Evolutionary conservation across 2,113 vertebrate species (phyloP), one percentile per base, ranked within the genome.

Genomic region (Sprattus sprattus): DNA sequence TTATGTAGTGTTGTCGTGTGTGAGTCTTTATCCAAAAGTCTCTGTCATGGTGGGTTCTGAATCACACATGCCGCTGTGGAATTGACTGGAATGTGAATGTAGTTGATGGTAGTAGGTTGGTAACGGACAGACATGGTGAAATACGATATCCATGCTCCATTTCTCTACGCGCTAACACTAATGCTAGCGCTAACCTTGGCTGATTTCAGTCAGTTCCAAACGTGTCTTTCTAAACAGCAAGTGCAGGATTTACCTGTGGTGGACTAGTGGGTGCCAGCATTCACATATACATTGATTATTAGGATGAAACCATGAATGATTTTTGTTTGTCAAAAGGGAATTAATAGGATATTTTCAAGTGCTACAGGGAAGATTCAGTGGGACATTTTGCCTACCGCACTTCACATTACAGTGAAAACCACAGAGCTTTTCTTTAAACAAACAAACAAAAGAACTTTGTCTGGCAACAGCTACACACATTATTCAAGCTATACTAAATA

Each of bases 401-500:
- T 81, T 71, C 25, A 80, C 50, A 84, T 25, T 25, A 81, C 16
- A 78, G 54, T 80, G 18, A 49, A 22, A 81, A 67, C 80, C 78
- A 84, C 75, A 87, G 18, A 45, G 81, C 50, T 49, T 11, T 49
- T 54, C 15, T 49, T 81, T 49, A 89, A 54, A 84, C 83, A 57
- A 20, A 87, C 15, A 16, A 71, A 78, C 3, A 32, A 46, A 78
- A 32, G 78, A 10, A 32, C 67, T 49, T 57, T 4, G 32, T 52
- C 71, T 85, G 22, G 71, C 32, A 39, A 67, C 25, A 16, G 32
- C 71, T 32, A 32, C 71, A 78, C 71, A 78, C 71, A 78, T 78
- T 78, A 78, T 32, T 78, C 25, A 81, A 54, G 25, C 82, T 81
- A 81, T 32, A 60, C 45, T 88, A 88, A 86, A 75, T 84, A 88